Evolutionary conservation across 2,888 invertebrate species (phyloP).

Genomic region (Apamea anceps): DNA sequence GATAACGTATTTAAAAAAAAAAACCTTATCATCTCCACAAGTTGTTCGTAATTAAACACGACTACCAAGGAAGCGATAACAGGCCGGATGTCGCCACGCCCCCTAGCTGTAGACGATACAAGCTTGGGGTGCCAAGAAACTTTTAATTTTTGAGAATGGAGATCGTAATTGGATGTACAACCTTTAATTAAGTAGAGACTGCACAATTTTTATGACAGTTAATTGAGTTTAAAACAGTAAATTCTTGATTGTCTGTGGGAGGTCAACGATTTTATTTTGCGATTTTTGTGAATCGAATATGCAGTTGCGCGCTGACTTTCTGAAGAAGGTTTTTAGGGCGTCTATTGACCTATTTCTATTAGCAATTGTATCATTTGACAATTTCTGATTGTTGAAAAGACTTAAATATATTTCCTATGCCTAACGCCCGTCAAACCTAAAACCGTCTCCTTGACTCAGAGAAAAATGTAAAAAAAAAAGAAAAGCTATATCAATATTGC

Average conservation of each 20-base stretch:
- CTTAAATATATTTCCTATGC: not conserved
- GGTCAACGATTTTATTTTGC: not conserved
- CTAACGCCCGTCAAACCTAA: no score
- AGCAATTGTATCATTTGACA: not conserved
- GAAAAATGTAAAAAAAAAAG: not conserved
- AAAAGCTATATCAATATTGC: not conserved
- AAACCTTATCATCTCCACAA: slow-evolving; percentile 70
- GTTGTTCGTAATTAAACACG: slow-evolving; percentile 76
- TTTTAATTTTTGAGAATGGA: slow-evolving; percentile 53
- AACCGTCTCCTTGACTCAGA: no score
- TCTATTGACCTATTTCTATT: not conserved
- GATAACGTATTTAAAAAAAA: slow-evolving; percentile 63
- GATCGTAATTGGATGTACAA: slow-evolving; percentile 59
- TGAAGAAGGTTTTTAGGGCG: not conserved
- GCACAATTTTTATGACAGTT: slow-evolving; percentile 63
- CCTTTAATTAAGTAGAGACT: slow-evolving; percentile 65
- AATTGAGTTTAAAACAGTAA: slow-evolving; percentile 55
- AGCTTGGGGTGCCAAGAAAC: slow-evolving; percentile 57
- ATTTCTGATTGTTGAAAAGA: not conserved
- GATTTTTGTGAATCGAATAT: not conserved
- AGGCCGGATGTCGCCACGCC: slow-evolving; percentile 75
- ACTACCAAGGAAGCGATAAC: slow-evolving; percentile 78
- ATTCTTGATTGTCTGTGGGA: slow-evolving; percentile 52
- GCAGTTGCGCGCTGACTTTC: not conserved
- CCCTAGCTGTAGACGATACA: slow-evolving; percentile 59